Evolutionary conservation across 2,888 invertebrate genomes (phyloP), one percentile per base, ranked within the genome.

Genomic region (Caenorhabditis virilis): DNA sequence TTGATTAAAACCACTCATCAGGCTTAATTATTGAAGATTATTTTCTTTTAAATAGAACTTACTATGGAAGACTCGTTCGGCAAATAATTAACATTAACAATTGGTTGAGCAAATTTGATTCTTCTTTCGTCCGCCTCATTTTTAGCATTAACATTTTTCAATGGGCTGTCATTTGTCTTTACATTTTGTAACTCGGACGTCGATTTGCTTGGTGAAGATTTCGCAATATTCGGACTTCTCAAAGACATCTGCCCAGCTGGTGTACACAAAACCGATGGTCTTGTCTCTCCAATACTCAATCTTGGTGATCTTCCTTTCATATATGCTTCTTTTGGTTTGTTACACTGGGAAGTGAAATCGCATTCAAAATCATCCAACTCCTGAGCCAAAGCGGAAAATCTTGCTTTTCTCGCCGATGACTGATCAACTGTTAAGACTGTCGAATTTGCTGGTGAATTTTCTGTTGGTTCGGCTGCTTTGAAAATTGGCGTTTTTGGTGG

Each of bases 291-390:
- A 18, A 71, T 60, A 39, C 67, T 69, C 49, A 70, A 54, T 35
- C 72, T 50, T 4, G 72, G 74, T 15, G 72, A 69, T 59, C 39
- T 43, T 33, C 74, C 75, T 48, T 71, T 72, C 59, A 66, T 62
- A 47, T 50, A 72, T 11, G 70, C 63, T 42, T 75, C 74, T 45
- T 75, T 75, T 25, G 72, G 63, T 25, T 55, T 56, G 25, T 59
- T 59, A 41, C 54, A 57, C 26, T 41, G 60, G 30, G 38, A 62
- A 7, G 30, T 23, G 30, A 43, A 60, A 39, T 60, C 68, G 23
- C 33, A 54, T 22, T 66, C 60, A 35, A 48, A 66, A 11, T 66
- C 57, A 18, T 60, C 53, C 6, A 46, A 38, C 11, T 66, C 60
- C 15, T 38, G 38, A 2, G 50, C 50, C 11, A 50, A 22, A 15